These are phyloP conservation scores for Ochotona princeps DNA, from an alignment of 2,113 vertebrate species.

Conservation along the genomic window DNA sequence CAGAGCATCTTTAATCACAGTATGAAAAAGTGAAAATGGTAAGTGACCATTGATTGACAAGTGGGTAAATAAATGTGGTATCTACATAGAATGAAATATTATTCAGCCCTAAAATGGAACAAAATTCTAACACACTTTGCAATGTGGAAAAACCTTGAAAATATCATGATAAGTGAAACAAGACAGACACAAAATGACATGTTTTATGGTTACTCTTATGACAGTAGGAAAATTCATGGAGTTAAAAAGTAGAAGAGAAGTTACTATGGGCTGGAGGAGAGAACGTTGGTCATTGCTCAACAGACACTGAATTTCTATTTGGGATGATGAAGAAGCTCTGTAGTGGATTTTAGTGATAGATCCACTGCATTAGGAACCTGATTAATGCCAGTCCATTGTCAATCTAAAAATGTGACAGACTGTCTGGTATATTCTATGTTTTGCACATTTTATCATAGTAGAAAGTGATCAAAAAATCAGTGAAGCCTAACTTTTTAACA, in stretches of 20 bases:
- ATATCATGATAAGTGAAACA: constrained; percentile 3
- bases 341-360: too few relatives aligned
- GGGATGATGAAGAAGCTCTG: neutral
- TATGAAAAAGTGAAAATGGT: neutral
- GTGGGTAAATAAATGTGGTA: neutral
- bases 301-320: neutral
- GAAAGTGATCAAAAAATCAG: neutral
- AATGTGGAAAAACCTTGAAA: constrained; percentile 14
- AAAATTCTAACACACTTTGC: neutral
- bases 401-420: neutral
- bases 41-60: neutral
- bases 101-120: neutral
- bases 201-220: neutral
- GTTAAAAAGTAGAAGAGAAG: neutral
- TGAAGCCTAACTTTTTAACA: neutral
- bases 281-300: neutral
- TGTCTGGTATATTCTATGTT: neutral
- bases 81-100: neutral
- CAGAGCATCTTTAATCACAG: neutral
- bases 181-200: neutral
- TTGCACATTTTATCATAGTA: neutral
- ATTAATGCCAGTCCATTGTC: neutral
- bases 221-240: neutral
- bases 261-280: neutral
- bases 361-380: neutral